These are phyloP conservation scores for Sphenopsis melanotis DNA, from an alignment of 2,797 vertebrate species.

Conservation along the genomic window DNA sequence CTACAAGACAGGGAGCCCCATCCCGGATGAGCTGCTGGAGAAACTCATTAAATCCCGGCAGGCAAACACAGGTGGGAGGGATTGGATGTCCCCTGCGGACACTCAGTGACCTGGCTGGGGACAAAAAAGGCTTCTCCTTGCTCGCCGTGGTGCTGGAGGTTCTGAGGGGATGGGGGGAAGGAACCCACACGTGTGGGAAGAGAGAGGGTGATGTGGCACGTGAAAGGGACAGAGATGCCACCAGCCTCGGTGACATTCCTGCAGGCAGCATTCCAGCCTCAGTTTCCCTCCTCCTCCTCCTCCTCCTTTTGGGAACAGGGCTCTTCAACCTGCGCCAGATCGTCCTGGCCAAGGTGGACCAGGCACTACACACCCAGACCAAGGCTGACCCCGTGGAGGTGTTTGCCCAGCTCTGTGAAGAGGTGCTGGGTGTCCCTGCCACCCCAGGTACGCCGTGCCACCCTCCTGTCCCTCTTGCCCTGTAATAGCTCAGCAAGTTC, in stretches of 20 bases:
- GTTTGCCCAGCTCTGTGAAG: slow-evolving; percentile 84
- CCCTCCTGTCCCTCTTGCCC: not conserved
- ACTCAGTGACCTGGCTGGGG: not conserved
- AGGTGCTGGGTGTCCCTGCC: slow-evolving; percentile 88
- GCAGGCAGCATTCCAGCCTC: not conserved
- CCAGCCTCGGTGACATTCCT: not conserved
- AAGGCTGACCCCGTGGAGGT: slow-evolving; percentile 85
- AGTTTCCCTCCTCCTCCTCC: not conserved
- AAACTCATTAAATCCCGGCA: slow-evolving; percentile 93
- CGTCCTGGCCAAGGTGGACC: slow-evolving; percentile 93
- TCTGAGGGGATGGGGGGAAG: fast-evolving
- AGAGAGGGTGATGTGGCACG: fast-evolving
- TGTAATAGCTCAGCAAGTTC: not conserved
- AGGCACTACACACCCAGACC: slow-evolving; percentile 86
- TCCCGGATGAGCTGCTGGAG: slow-evolving; percentile 87
- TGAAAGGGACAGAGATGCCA: not conserved
- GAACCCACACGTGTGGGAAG: fast-evolving
- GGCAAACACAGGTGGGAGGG: slow-evolving; percentile 88
- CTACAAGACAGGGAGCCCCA: slow-evolving; percentile 80
- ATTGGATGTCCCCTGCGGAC: fast-evolving
- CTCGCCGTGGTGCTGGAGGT: fast-evolving
- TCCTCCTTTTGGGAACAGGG: slow-evolving; percentile 68
- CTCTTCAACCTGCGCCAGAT: slow-evolving; percentile 96
- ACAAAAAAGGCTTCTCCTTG: not conserved
- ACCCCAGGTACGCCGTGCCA: slow-evolving; percentile 77